Conservation (phyloP, 2,113 vertebrate genomes). For the Nanger granti region DNA sequence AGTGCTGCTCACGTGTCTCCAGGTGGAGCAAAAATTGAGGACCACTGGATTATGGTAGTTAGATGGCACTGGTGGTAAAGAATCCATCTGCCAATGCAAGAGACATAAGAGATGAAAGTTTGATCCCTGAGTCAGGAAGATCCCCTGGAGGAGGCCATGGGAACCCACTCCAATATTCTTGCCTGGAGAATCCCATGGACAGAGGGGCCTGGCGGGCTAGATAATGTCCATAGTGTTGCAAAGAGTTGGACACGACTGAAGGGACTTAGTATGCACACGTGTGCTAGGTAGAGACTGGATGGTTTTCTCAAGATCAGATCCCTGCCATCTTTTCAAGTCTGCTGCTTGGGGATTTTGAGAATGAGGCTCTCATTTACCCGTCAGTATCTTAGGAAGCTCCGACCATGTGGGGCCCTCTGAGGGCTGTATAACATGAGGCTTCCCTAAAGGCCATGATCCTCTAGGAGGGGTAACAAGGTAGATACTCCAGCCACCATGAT, state of each 20-base stretch:
- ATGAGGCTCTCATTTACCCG: neutral
- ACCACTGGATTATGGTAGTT: neutral
- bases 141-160: neutral
- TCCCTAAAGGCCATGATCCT: neutral
- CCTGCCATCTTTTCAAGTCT: neutral
- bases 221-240: neutral
- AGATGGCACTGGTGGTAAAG: neutral
- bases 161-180: neutral
- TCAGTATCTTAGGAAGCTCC: neutral
- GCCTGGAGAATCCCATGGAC: neutral
- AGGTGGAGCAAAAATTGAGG: neutral
- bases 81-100: neutral
- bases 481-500: neutral
- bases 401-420: neutral
- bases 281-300: rapidly evolving
- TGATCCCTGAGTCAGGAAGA: neutral
- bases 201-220: neutral
- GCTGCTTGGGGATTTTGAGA: neutral
- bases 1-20: neutral
- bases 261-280: neutral
- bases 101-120: neutral
- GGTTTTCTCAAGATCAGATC: neutral
- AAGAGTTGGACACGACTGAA: neutral
- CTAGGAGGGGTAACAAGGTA: neutral
- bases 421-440: too few species aligned